phyloP scores from a whole-genome alignment of 2,797 vertebrate genomes.

The Scyliorhinus canicula region DNA sequence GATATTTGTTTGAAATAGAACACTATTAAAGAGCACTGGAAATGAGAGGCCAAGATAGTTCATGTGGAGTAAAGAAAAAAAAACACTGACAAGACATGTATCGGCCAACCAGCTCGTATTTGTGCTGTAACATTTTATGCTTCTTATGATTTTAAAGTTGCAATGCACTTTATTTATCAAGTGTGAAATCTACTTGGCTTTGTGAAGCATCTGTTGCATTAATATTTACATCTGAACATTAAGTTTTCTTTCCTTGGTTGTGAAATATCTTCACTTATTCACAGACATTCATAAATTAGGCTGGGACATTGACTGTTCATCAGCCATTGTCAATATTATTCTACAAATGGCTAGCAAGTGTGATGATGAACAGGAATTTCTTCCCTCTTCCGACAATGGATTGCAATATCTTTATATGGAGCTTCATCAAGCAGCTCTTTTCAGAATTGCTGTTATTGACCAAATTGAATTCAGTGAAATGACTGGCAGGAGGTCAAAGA shows the following conservation, averaged over 20 bases:
- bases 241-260: background rate
- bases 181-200: background rate
- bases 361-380: background rate
- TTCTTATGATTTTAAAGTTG: background rate
- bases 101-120: background rate
- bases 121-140: conserved; percentile 28
- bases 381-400: no score
- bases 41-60: conserved; percentile 4
- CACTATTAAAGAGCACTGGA: background rate
- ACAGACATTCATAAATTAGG: background rate
- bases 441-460: background rate
- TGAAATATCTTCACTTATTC: background rate
- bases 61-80: background rate
- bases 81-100: background rate
- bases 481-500: background rate
- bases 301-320: background rate
- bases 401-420: background rate
- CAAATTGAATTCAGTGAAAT: background rate
- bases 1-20: background rate
- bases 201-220: background rate
- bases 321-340: conserved; percentile 2
- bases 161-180: conserved; percentile 24
- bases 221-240: background rate
- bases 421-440: background rate
- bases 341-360: background rate